Evolutionary conservation across 2,888 invertebrate genomes (phyloP).

Genomic region (Alcis repandata): DNA sequence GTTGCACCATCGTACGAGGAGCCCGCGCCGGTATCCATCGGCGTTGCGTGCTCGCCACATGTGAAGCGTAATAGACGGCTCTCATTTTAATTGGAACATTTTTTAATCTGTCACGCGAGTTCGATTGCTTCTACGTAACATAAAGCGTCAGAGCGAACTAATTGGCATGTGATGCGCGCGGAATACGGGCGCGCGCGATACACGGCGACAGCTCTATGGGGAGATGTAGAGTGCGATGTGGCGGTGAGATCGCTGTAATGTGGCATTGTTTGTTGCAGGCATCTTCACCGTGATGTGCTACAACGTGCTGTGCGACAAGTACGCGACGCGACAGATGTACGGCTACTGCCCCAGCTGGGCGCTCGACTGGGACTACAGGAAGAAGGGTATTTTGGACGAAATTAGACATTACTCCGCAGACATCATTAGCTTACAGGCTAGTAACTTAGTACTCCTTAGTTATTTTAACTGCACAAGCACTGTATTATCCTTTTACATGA

Average conservation of each 20-base stretch:
- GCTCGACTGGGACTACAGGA: slow-evolving; percentile 98
- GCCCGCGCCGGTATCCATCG: slow-evolving; percentile 25
- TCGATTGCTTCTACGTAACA: slow-evolving; percentile 51
- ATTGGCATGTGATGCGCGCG: slow-evolving; percentile 64
- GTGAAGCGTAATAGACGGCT: slow-evolving; percentile 66
- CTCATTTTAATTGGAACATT: slow-evolving; percentile 73
- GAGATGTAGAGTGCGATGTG: slow-evolving; percentile 44
- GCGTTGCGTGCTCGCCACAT: slow-evolving; percentile 71
- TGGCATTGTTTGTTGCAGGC: slow-evolving; percentile 83
- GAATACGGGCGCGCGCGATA: slow-evolving; percentile 59
- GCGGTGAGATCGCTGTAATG: slow-evolving; percentile 31
- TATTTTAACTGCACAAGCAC: slow-evolving; percentile 48
- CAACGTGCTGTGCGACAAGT: slow-evolving; percentile 99
- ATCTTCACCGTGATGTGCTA: slow-evolving; percentile 99
- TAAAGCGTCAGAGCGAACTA: slow-evolving; percentile 63
- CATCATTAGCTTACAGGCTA: slow-evolving; percentile 94
- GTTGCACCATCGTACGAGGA: slow-evolving; percentile 36
- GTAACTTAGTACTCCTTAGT: slow-evolving; percentile 53
- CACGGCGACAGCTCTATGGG: slow-evolving; percentile 56
- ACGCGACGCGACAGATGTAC: slow-evolving; percentile 99
- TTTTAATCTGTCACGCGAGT: slow-evolving; percentile 70
- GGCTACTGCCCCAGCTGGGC: slow-evolving; percentile 99
- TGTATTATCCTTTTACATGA: slow-evolving; percentile 43
- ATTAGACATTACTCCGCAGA: slow-evolving; percentile 98
- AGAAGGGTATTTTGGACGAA: slow-evolving; percentile 98